Conservation (phyloP, 2,888 invertebrate genomes). For the Biston stratarius region DNA sequence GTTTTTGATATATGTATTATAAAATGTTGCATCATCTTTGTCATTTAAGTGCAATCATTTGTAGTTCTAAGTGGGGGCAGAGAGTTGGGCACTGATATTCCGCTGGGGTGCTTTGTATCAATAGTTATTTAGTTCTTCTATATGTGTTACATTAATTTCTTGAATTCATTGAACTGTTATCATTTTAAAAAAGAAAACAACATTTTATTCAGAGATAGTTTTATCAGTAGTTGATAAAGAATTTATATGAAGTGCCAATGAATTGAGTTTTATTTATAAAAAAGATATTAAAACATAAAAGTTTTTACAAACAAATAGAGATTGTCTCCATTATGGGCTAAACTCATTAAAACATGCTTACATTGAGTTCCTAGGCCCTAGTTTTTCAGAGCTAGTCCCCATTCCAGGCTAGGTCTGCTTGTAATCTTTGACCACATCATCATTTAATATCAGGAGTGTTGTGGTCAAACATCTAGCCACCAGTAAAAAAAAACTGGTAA, state of each 20-base stretch:
- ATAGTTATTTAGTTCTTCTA: neutral
- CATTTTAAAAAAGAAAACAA: constrained; percentile 1
- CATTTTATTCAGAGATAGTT: constrained; percentile 1
- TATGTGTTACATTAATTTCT: neutral
- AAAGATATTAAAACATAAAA: neutral
- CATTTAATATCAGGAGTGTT: too few relatives aligned
- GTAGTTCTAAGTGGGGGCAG: too few relatives aligned
- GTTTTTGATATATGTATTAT: neutral
- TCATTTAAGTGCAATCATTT: too few relatives aligned
- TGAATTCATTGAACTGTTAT: constrained; percentile 3
- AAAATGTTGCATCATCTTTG: too few relatives aligned
- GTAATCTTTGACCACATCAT: too few relatives aligned
- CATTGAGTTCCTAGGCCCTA: too few relatives aligned
- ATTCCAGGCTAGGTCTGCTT: too few relatives aligned
- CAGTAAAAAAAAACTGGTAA: too few relatives aligned
- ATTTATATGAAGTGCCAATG: neutral
- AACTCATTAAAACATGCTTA: too few relatives aligned
- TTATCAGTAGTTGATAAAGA: constrained; percentile 9
- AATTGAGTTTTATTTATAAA: neutral
- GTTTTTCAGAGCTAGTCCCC: too few relatives aligned
- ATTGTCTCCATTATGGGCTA: too few relatives aligned
- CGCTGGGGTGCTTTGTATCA: neutral
- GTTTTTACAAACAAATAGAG: neutral
- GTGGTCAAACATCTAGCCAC: too few relatives aligned
- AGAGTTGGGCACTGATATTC: neutral